Evolutionary conservation across 2,888 invertebrate species (phyloP).

Genomic region (Teleiodes luculella): DNA sequence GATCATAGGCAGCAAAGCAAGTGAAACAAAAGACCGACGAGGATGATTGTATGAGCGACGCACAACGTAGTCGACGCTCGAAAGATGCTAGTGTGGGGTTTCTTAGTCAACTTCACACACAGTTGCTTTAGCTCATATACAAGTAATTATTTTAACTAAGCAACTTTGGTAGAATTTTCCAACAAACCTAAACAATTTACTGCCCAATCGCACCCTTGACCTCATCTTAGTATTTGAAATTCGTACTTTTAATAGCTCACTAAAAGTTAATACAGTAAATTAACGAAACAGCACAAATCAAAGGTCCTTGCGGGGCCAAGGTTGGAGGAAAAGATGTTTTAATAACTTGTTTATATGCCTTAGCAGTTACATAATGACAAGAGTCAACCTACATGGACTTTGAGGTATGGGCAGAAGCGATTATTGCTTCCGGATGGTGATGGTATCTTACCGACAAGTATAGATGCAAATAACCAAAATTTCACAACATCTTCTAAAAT

Average conservation of each 20-base stretch:
- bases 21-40: too few species aligned
- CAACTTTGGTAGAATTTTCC: too few species aligned
- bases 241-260: not conserved
- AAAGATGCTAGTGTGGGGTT: too few species aligned
- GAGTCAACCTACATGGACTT: not conserved
- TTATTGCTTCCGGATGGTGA: not conserved
- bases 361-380: constrained; percentile 8
- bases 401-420: not conserved
- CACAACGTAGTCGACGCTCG: too few species aligned
- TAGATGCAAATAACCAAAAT: not conserved
- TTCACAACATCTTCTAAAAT: too few species aligned
- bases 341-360: constrained; percentile 28
- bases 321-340: constrained; percentile 28
- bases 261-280: not conserved
- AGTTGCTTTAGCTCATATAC: too few species aligned
- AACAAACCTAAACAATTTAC: too few species aligned
- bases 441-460: too few species aligned
- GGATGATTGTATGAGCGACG: too few species aligned
- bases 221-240: not conserved
- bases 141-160: too few species aligned
- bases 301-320: constrained; percentile 14
- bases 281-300: constrained; percentile 7
- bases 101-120: too few species aligned
- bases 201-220: not conserved
- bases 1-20: too few species aligned